Base-by-base conservation (phyloP, 2,113 vertebrate species). In the Rhea americana region DNA sequence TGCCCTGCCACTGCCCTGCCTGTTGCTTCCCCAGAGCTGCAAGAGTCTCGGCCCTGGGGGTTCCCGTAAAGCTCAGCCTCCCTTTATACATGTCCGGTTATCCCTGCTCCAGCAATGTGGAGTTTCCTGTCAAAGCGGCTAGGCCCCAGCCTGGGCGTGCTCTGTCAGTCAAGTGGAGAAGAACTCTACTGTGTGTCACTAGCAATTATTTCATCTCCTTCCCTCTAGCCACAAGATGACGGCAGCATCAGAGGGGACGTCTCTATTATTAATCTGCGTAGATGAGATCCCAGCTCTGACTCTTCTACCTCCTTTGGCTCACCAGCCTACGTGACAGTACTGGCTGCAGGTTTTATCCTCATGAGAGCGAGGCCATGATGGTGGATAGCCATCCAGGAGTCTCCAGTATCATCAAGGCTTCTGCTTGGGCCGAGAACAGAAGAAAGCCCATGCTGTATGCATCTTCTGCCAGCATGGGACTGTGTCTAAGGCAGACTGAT, bases 51-150 rank as follows among this genome's bases (percentile, higher is more conserved):
- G 13, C 13, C 32, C n/a, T 0, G 0, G 16, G 20, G 61, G 35
- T 25, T 17, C 26, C 61, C 1, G 1, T 2, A 10, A n/a, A 59
- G 70, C 56, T 75, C 81, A 84, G 32, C 8, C 5, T 13, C 20
- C 35, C 48, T 32, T 24, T 4, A 1, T 7, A 17, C 13, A 24
- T 51, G 74, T 9, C 0, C 0, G 28, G 11, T 63, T 81, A 39
- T 26, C 77, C 61, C 3, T 2, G n/a, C 56, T 67, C n/a, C 2
- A 1, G 39, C 39, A n/a, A 5, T 0, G 1, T 24, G 48, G 39
- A 41, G 32, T 39, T 78, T 39, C 80, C 92, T 77, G 55, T 32
- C 37, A 7, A 37, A n/a, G 53, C 1, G 1, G 32, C 67, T 63
- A 70, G 89, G 1, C 1, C 73, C 72, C 0, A 4, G 1, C 7